Base-by-base conservation (phyloP, 2,113 vertebrate species). In the Sceloporus undulatus region DNA sequence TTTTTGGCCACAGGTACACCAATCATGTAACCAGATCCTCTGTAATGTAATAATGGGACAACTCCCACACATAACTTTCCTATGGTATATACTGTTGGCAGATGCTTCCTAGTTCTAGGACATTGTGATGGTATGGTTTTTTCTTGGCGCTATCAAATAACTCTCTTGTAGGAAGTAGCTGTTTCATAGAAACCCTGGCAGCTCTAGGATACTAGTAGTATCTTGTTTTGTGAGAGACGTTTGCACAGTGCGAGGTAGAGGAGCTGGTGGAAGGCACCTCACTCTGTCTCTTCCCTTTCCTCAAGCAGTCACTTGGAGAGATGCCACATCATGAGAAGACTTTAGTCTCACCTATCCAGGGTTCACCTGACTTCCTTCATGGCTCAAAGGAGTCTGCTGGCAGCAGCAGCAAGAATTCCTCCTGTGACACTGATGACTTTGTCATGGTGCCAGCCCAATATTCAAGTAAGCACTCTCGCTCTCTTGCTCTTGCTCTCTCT, bases 391-490 rank as follows among this genome's bases (percentile, higher is more conserved):
- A 98, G 75, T 97, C 96, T 0, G 98, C 96, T 0, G 96, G 93
- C 66, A 98, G 98, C 96, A 99, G 98, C 93, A 98, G 98, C 96
- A 99, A 99, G 95, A 98, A 98, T 42, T 97, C 95, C 0, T 99
- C 97, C n/a, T 98, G 97, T 4, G 98, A 98, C 94, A 97, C 97
- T 0, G 98, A 99, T 0, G 98, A 99, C 91, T 99, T 98, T 0
- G 98, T 99, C 75, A 98, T 99, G 97, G 98, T 99, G 88, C 98
- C 98, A 0, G 97, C 96, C 8, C 98, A 98, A 94, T 98, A 97
- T 92, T 96, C 97, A 96, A 97, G 98, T 99, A 96, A 96, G 97
- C 1, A 1, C 34, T 34, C 34, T 34, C 34, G 34, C 34, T 34
- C 34, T 34, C 34, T 34, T 34, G 34, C 34, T 34, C 34, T 34